Percentiles rank a stretch among this genome's conserved stretches.
These are phyloP conservation scores for Sebastes kiyomatsui DNA, from an alignment of 2,797 vertebrate species.

Conservation along the genomic window DNA sequence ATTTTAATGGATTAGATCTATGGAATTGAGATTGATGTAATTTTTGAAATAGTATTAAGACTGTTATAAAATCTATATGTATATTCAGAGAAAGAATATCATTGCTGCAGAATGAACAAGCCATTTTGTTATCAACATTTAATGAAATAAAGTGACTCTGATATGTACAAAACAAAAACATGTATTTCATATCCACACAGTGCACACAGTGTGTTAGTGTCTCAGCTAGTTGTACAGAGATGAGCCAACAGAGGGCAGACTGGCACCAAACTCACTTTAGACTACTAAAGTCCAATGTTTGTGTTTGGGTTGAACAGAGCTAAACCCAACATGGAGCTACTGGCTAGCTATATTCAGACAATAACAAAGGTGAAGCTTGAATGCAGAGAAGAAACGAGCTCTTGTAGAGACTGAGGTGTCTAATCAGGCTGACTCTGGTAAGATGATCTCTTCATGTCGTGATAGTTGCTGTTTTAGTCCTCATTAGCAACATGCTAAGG, in stretches of 20 bases:
- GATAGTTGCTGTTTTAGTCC: background rate
- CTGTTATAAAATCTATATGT: constrained; percentile 76
- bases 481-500: constrained; percentile 28
- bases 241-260: constrained; percentile 56
- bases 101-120: constrained; percentile 75
- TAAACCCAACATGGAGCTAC: background rate
- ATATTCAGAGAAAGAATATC: constrained; percentile 68
- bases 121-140: constrained; percentile 70
- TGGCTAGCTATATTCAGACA: background rate
- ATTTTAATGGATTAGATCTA: constrained; percentile 46
- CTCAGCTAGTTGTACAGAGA: background rate
- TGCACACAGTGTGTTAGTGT: background rate
- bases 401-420: background rate
- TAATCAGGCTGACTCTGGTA: constrained; percentile 21
- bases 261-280: background rate
- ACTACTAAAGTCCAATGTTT: constrained; percentile 12
- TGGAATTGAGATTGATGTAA: constrained; percentile 54
- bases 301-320: background rate
- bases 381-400: background rate
- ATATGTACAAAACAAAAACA: background rate
- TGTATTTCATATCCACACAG: background rate
- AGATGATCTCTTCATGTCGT: background rate
- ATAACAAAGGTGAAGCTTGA: rapidly evolving
- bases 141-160: constrained; percentile 65
- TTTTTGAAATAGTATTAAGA: constrained; percentile 67